Evolutionary conservation across 2,797 vertebrate species (phyloP), one percentile per base, ranked within the genome.

Genomic region (Thripadectes ignobilis): DNA sequence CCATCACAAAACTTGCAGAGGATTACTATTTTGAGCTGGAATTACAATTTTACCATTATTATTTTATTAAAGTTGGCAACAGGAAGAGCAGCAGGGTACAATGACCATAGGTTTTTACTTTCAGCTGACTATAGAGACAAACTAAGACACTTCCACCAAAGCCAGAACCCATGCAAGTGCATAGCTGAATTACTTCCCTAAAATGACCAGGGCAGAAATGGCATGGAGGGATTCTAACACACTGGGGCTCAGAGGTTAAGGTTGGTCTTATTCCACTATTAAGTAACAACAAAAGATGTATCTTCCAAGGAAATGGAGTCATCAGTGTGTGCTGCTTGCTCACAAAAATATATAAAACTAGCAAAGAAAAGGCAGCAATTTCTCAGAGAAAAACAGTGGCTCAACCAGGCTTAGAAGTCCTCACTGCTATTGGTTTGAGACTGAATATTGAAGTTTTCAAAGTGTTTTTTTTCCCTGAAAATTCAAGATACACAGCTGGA

Each of bases 401-500:
- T 83, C 54, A 69, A 89, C 62, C 4, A 75, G 51, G n/a, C 75
- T 86, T 81, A 17, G 4, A 95, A 75, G 73, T 54, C 51, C 78
- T 59, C 39, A 26, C 41, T 38, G 23, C 55, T 63, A 57, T 9
- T 30, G 29, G 48, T 58, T 78, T 83, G 49, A 93, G 41, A 61
- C 12, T 32, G 18, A 92, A 57, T 67, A 84, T 4, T 36, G 6
- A 49, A 20, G 41, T 69, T 89, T 81, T 80, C 26, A 55, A 78
- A 92, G 32, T 5, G 74, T 89, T 88, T 62, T 61, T 52, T 49
- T 29, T 29, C 9, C 63, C 52, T 54, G 41, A 92, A 94, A 95
- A 89, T 66, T 81, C 65, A 92, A 85, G 89, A 91, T 54, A 89
- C 16, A 55, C 30, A 76, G 55, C 39, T 81, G 73, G 59, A 95